A percentile compares a stretch with the other conserved stretches of the same genome.
phyloP scores from a whole-genome alignment of 92 coral and sea anemone species.

The Heliopora coerulea region DNA sequence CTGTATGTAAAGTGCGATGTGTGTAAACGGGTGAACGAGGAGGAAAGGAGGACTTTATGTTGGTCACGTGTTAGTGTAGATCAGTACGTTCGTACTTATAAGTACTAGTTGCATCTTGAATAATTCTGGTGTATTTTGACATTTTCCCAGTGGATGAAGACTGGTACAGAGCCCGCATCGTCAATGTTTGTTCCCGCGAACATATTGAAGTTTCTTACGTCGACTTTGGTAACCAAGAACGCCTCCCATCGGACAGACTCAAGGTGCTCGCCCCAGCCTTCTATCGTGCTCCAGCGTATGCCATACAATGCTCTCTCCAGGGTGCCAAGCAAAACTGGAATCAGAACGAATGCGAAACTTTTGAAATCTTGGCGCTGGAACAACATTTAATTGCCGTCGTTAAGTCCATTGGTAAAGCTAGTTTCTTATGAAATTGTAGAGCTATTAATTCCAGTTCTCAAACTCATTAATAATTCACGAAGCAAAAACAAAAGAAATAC shows the following conservation, averaged over 20 bases:
- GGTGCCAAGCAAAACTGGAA: constrained; percentile 27
- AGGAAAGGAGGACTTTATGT: no score
- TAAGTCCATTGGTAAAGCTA: constrained; percentile 39
- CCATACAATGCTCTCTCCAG: constrained; percentile 61
- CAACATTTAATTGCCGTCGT: constrained; percentile 62
- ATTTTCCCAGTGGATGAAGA: constrained; percentile 28
- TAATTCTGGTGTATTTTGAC: background rate
- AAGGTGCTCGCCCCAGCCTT: constrained; percentile 60
- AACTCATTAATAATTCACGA: no score
- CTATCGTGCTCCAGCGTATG: constrained; percentile 59
- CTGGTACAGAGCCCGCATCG: constrained; percentile 78
- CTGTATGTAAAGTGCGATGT: no score
- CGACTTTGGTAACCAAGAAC: constrained; percentile 78
- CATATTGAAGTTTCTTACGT: constrained; percentile 66
- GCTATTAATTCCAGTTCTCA: no score
- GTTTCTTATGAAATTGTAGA: no score
- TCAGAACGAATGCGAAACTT: constrained; percentile 47
- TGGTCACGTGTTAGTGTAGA: no score
- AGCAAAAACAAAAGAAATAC: no score
- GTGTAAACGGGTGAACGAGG: no score
- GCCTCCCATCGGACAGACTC: constrained; percentile 50
- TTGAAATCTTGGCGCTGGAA: constrained; percentile 48
- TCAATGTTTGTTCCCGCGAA: constrained; percentile 46
- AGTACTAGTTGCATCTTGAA: no score
- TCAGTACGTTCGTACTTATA: no score